Evolutionary conservation across 1,140 invertebrate genomes (phyloP), one percentile per base, ranked within the genome.

Genomic region (Drosophila nebulosa): DNA sequence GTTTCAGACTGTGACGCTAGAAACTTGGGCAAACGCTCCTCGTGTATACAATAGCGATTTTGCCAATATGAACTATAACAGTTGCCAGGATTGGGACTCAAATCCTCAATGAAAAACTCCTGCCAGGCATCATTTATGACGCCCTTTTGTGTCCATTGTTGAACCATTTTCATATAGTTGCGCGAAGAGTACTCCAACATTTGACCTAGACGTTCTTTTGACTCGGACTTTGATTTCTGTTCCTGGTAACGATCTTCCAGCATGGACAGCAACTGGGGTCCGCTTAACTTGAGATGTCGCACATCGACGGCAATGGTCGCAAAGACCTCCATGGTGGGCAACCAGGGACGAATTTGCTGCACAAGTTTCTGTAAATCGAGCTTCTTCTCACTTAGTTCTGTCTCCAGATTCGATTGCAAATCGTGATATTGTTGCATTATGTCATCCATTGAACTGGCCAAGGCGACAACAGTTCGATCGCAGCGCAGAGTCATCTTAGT

Each of bases 131-230:
- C 83, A 52, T 79, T 78, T 5, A 88, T 32, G 0, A 83, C 50
- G 0, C 83, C 83, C 46, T 89, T 83, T 22, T 88, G 83, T 0
- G 59, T 83, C 83, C 83, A 88, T 10, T 83, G 14, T 32, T 88
- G 84, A 5, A 88, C 84, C 22, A 89, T 79, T 16, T 88, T 88
- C 83, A 88, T 89, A 26, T 88, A 88, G n/a, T 53, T 27, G 1
- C 59, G 30, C 0, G 71, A 58, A 0, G 78, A 69, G 0, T 55
- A 55, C 0, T 26, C 36, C 10, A 86, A 2, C 9, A 79, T n/a
- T 14, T 24, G 6, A 5, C 18, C 22, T 0, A 81, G 22, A 0
- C 58, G 27, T 0, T 64, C 66, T 14, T 57, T 63, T 4, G 75
- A n/a, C 1, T 75, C 58, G 3, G n/a, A 2, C 9, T 52, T 18